Evolutionary conservation across 2,797 vertebrate species (phyloP).

Genomic region (Pterois miles): DNA sequence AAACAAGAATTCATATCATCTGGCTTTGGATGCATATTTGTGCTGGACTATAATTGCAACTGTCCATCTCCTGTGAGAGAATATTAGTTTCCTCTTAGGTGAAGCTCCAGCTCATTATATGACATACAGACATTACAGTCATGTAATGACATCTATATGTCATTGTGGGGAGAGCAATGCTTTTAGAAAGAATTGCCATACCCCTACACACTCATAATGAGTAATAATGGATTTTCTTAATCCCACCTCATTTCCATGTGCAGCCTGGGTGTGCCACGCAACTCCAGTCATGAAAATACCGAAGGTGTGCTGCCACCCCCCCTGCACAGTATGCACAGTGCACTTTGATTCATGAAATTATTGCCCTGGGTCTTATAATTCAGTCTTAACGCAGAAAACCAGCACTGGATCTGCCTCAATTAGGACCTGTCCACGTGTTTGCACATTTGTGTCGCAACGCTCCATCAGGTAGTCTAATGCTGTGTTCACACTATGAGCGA

Average conservation of each 20-base stretch:
- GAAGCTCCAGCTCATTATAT: constrained; percentile 31
- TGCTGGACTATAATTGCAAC: neutral
- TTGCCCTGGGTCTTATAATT: constrained; percentile 13
- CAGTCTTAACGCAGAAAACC: constrained; percentile 5
- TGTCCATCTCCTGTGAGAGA: constrained; percentile 6
- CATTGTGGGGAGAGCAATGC: constrained; percentile 31
- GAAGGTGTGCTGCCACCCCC: constrained; percentile 38
- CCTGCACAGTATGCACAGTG: constrained; percentile 14
- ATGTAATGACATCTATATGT: constrained; percentile 15
- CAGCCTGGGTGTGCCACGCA: neutral
- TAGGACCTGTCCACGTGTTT: neutral
- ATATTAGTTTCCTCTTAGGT: constrained; percentile 34
- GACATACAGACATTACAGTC: no score
- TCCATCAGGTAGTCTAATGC: neutral
- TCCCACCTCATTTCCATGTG: constrained; percentile 50
- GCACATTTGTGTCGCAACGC: neutral
- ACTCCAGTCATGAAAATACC: constrained; percentile 53
- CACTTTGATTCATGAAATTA: constrained; percentile 39
- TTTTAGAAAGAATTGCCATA: constrained; percentile 48
- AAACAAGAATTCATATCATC: neutral
- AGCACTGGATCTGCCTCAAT: neutral
- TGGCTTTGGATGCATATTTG: neutral
- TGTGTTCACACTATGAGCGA: neutral
- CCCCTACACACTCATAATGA: constrained; percentile 53
- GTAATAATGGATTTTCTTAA: constrained; percentile 68